Conservation (phyloP, 2,797 vertebrate genomes). For the Poecilia wingei region DNA sequence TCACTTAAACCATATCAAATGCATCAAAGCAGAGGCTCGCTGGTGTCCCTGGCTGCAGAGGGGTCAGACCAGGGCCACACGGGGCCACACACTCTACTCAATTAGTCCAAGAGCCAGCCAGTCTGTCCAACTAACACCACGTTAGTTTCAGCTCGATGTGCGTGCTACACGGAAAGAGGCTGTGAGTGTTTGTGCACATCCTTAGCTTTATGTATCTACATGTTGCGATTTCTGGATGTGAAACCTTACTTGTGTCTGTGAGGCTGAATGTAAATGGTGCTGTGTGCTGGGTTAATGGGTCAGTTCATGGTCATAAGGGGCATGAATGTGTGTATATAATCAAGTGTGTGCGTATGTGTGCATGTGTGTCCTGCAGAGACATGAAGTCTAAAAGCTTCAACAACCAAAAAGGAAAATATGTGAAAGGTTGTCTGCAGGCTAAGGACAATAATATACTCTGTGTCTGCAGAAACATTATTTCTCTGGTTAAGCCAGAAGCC, state of each 20-base stretch:
- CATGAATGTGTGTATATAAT: slow-evolving; percentile 65
- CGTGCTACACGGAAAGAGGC: slow-evolving; percentile 32
- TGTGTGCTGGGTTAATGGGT: slow-evolving; percentile 80
- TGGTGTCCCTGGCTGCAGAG: slow-evolving; percentile 81
- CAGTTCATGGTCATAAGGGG: slow-evolving; percentile 69
- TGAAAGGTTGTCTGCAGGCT: slow-evolving; percentile 75
- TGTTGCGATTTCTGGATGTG: slow-evolving; percentile 36
- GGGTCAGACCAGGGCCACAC: slow-evolving; percentile 77
- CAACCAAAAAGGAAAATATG: slow-evolving; percentile 72
- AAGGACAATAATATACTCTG: slow-evolving; percentile 72
- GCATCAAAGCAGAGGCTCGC: slow-evolving; percentile 90
- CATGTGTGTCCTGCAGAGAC: slow-evolving; percentile 66
- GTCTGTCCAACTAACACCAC: slow-evolving; percentile 76
- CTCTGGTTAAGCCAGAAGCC: slow-evolving; percentile 62
- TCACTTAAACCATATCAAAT: slow-evolving; percentile 92
- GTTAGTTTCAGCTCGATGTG: slow-evolving; percentile 49
- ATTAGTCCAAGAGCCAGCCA: slow-evolving; percentile 82
- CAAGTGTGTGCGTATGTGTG: slow-evolving; percentile 26
- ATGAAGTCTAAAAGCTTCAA: slow-evolving; percentile 68
- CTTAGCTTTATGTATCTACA: slow-evolving; percentile 43
- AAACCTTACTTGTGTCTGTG: slow-evolving; percentile 49
- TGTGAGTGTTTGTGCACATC: slow-evolving; percentile 37
- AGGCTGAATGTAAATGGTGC: slow-evolving; percentile 69
- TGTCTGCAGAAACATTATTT: slow-evolving; percentile 71
- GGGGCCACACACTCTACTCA: slow-evolving; percentile 85